Base-by-base conservation (phyloP, 2,888 invertebrate species). In the Bugula neritina region DNA sequence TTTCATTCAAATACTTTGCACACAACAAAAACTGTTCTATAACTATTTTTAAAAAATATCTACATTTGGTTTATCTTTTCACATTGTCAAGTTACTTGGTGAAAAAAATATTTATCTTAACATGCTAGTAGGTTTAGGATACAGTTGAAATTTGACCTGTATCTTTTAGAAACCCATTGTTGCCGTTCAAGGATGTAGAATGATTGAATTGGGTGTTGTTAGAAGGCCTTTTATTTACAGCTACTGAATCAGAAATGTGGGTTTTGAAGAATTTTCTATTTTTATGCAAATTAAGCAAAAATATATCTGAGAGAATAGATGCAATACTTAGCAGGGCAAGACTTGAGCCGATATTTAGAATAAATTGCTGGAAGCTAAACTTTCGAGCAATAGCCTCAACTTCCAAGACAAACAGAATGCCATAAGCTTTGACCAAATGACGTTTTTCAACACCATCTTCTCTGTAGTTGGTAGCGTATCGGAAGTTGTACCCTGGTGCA, bases 281-380 rank as follows among this genome's bases (percentile, higher is more conserved):
- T 58, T 71, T 29, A 10, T 69, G 72, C 23, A 74, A 58, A 71
- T 74, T 72, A 5, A 74, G 69, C n/a, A 73, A 25, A 35, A 74
- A 69, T 25, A 74, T 72, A 54, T 74, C 74, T 57, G 72, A 74
- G 21, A 74, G 25, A 2, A 74, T 72, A 17, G 69, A 35, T 23
- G 74, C 72, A 35, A 74, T 72, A n/a, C 73, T 71, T n/a, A 74
- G 54, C 72, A 74, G 69, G 1, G 73, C 74, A 5, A 74, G 35
- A 31, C 73, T 73, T 27, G 74, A 74, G 10, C 74, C 74, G 34
- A 74, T 34, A 55, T 74, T 74, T 72, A 74, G 70, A 23, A 72
- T 43, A 54, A 74, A 74, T 17, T 34, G 43, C 21, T 72, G 31
- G 1, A 74, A 43, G 35, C 74, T 58, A 54, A 74, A 74, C 57